phyloP scores from a whole-genome alignment of 2,888 invertebrate genomes.

The Hartigia nigra region DNA sequence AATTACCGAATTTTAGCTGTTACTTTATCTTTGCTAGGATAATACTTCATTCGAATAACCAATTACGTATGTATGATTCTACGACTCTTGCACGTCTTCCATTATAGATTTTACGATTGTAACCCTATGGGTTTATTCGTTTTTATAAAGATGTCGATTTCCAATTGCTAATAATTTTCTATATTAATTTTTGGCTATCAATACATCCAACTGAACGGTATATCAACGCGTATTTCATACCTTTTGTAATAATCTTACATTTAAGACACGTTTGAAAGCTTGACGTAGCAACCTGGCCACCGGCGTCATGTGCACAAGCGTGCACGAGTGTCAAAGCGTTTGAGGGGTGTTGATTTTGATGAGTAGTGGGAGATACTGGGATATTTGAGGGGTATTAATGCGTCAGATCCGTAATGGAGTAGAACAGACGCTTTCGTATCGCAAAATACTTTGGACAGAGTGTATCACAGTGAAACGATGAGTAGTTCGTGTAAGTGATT shows the following conservation, averaged over 20 bases:
- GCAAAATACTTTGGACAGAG: not conserved
- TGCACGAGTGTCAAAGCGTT: constrained; percentile 3
- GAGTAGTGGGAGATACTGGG: constrained; percentile 6
- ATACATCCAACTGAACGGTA: not conserved
- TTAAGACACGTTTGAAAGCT: not conserved
- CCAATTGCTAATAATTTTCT: not conserved
- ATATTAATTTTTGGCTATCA: not conserved
- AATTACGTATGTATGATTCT: not conserved
- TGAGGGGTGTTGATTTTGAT: constrained; percentile 11
- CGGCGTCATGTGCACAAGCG: not conserved
- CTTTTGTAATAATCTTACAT: not conserved
- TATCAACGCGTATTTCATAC: not conserved
- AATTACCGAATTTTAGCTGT: not conserved
- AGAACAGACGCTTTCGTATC: constrained; percentile 6
- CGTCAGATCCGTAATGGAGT: constrained; percentile 12
- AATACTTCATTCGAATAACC: not conserved
- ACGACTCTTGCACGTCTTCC: not conserved
- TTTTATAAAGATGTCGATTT: not conserved
- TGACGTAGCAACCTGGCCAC: not conserved
- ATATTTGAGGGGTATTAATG: constrained; percentile 8
- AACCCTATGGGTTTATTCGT: not conserved
- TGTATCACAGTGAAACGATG: constrained; percentile 1
- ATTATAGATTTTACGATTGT: not conserved
- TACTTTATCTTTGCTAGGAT: not conserved
- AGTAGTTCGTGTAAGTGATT: constrained; percentile 11